Conservation (phyloP, 2,888 invertebrate genomes). For the Hypolimnas misippus region DNA sequence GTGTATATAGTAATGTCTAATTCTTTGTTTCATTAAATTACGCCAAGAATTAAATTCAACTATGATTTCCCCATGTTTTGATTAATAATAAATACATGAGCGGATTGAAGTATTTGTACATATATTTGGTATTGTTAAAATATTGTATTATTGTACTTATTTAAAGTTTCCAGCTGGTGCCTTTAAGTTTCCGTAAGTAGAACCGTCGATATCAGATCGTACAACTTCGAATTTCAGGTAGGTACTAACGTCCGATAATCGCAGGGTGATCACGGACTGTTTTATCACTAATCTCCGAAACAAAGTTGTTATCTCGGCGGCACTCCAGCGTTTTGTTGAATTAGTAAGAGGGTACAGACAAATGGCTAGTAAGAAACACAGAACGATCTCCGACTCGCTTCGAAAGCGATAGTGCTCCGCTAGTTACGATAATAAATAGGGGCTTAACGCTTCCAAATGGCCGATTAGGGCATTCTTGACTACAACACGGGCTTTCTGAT, state of each 20-base stretch:
- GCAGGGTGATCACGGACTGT: constrained; percentile 55
- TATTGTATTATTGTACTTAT: too few species aligned
- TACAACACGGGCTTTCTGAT: constrained; percentile 67
- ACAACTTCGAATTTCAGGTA: neutral
- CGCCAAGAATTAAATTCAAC: too few species aligned
- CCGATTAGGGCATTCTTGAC: constrained; percentile 53
- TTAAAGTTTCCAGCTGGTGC: neutral
- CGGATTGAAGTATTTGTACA: too few species aligned
- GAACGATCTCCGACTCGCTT: constrained; percentile 64
- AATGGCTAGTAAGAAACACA: constrained; percentile 44
- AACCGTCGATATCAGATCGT: neutral
- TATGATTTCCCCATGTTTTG: too few species aligned
- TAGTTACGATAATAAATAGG: constrained; percentile 65
- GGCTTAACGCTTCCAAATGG: constrained; percentile 48
- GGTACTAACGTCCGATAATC: constrained; percentile 7
- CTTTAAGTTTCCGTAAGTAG: neutral
- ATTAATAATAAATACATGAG: too few species aligned
- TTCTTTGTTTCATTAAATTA: too few species aligned
- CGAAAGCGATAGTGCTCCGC: constrained; percentile 74
- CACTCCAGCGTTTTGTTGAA: constrained; percentile 70
- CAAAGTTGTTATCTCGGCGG: constrained; percentile 64
- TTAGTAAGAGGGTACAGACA: constrained; percentile 68
- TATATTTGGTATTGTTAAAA: too few species aligned
- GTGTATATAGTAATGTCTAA: too few species aligned
- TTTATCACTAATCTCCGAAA: constrained; percentile 61